Percentiles rank a stretch among this genome's conserved stretches.
Conservation (phyloP, 2,888 invertebrate genomes). For the Meiosimyza decipiens region DNA sequence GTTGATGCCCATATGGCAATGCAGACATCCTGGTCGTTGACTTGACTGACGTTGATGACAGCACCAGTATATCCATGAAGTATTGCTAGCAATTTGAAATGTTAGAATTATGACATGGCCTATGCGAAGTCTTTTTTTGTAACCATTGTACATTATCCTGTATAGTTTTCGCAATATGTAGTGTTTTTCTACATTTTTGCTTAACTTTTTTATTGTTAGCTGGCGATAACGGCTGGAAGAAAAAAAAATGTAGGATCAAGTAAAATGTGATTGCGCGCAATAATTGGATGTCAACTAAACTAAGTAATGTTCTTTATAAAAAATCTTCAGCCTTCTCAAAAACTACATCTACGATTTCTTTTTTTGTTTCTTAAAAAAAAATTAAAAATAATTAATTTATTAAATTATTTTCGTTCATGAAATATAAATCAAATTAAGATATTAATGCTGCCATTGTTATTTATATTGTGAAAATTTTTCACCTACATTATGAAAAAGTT, state of each 20-base stretch:
- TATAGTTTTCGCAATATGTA: background rate
- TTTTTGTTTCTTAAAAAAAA: no score
- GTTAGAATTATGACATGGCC: conserved; percentile 30
- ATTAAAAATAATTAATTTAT: no score
- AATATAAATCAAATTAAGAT: no score
- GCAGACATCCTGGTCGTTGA: conserved; percentile 15
- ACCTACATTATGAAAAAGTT: no score
- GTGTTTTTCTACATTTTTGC: background rate
- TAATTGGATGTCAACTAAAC: background rate
- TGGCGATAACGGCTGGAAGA: background rate
- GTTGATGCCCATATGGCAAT: background rate
- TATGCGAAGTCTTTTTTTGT: background rate
- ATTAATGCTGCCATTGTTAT: no score
- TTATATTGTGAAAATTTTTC: no score
- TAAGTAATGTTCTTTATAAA: no score
- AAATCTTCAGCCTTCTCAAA: no score
- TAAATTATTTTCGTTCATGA: no score
- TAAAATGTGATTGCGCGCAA: conserved; percentile 28
- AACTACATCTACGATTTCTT: no score
- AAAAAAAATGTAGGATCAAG: conserved; percentile 18
- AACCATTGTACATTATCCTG: background rate
- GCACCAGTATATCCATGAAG: conserved; percentile 33
- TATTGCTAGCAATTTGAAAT: conserved; percentile 38
- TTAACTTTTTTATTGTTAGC: conserved; percentile 16
- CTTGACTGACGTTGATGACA: conserved; percentile 31